phyloP scores from a whole-genome alignment of 1,140 invertebrate species.

The Cyclargus thomasi region DNA sequence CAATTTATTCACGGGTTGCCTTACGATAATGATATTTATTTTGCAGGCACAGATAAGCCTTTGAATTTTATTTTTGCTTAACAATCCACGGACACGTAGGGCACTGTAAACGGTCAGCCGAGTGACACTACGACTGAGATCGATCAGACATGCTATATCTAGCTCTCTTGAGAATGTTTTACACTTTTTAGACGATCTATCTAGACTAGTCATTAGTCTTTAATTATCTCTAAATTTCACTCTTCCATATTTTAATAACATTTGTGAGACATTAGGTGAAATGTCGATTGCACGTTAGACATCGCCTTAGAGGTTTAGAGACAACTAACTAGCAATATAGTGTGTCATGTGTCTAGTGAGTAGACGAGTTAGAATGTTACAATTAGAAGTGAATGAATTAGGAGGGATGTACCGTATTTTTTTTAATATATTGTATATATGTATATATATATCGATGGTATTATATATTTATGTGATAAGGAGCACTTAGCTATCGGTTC shows the following conservation, averaged over 20 bases:
- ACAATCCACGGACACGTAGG: background rate
- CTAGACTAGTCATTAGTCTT: constrained; percentile 40
- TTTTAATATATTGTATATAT: constrained; percentile 38
- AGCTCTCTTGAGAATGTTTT: constrained; percentile 41
- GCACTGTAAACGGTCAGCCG: background rate
- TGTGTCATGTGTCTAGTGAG: constrained; percentile 58
- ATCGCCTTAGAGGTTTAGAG: constrained; percentile 47
- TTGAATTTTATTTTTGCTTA: background rate
- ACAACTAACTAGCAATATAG: constrained; percentile 49
- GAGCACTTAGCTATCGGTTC: constrained; percentile 14
- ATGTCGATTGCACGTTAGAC: constrained; percentile 65
- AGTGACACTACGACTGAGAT: background rate
- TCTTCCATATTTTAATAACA: constrained; percentile 71
- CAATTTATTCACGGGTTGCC: too few species aligned
- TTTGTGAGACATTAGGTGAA: constrained; percentile 39
- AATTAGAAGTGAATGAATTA: constrained; percentile 56
- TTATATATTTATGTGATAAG: constrained; percentile 24
- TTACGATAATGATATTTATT: too few species aligned
- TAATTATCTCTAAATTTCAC: constrained; percentile 63
- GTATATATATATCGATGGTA: constrained; percentile 36
- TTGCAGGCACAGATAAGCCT: too few species aligned
- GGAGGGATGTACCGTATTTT: constrained; percentile 48
- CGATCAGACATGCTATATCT: constrained; percentile 20
- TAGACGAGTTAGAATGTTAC: constrained; percentile 35
- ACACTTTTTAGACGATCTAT: constrained; percentile 36